A percentile compares a stretch with the other conserved stretches of the same genome.
phyloP scores from a whole-genome alignment of 92 coral and sea anemone species.

The Zoanthus solanderi region DNA sequence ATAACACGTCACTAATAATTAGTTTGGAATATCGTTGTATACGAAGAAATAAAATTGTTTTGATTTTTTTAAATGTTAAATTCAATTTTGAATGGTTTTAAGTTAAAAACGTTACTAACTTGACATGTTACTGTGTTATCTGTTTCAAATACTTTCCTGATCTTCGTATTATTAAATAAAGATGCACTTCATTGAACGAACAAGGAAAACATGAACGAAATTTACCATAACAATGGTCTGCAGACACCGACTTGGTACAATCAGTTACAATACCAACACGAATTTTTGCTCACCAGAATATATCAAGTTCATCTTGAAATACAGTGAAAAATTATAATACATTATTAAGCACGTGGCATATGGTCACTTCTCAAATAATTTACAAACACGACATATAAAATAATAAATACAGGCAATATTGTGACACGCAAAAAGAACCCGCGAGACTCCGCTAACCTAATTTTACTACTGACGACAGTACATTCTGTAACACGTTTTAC shows the following conservation, averaged over 20 bases:
- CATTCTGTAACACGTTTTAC: conserved; percentile 30
- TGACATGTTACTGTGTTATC: background rate
- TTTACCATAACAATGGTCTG: conserved; percentile 32
- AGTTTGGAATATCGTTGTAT: background rate
- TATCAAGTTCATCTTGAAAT: background rate
- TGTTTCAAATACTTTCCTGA: background rate
- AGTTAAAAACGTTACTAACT: background rate
- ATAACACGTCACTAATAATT: background rate
- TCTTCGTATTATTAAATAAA: background rate
- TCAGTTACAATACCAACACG: background rate
- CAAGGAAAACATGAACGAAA: conserved; percentile 23
- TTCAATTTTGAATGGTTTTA: background rate
- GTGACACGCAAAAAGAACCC: conserved; percentile 14
- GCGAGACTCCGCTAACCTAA: background rate
- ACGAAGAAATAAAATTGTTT: background rate
- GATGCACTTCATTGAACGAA: conserved; percentile 23
- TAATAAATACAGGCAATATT: background rate
- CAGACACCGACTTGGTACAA: background rate
- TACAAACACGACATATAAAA: conserved; percentile 1
- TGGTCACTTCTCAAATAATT: background rate
- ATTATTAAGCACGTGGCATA: background rate
- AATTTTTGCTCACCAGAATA: background rate
- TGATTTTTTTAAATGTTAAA: background rate
- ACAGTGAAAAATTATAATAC: background rate
- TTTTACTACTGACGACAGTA: background rate